These are phyloP conservation scores for Caligus rogercresseyi DNA, from an alignment of 1,140 invertebrate genomes.

Conservation along the genomic window DNA sequence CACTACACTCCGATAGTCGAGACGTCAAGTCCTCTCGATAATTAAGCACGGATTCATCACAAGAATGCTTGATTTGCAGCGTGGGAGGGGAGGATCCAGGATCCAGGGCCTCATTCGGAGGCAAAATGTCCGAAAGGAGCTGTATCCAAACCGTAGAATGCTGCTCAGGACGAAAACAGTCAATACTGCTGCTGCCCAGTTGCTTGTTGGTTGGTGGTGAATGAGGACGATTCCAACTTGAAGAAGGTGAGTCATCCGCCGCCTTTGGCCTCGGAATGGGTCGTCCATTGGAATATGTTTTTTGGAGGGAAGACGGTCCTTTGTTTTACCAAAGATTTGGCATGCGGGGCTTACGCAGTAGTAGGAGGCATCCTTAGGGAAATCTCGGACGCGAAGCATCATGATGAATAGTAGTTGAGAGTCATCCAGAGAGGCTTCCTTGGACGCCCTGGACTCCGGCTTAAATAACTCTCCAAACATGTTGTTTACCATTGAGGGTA, in stretches of 20 bases:
- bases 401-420: not conserved
- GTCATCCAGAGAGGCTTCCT: not conserved
- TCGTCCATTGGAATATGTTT: not conserved
- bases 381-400: not conserved
- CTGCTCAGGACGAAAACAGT: not conserved
- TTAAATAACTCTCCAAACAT: not conserved
- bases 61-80: not conserved
- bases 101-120: not conserved
- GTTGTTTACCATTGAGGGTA: too few relatives aligned
- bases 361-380: not conserved
- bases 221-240: too few relatives aligned
- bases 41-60: not conserved
- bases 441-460: not conserved
- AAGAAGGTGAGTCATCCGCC: too few relatives aligned
- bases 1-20: not conserved
- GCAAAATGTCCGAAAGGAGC: not conserved
- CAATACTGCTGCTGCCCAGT: too few relatives aligned
- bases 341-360: not conserved
- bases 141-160: not conserved
- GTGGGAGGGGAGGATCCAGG: not conserved
- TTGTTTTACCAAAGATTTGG: not conserved
- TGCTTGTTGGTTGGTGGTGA: too few relatives aligned
- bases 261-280: too few relatives aligned
- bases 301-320: not conserved
- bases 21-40: not conserved